Conservation (phyloP, 2,888 invertebrate species). For the Alloscopus bannaensis region DNA sequence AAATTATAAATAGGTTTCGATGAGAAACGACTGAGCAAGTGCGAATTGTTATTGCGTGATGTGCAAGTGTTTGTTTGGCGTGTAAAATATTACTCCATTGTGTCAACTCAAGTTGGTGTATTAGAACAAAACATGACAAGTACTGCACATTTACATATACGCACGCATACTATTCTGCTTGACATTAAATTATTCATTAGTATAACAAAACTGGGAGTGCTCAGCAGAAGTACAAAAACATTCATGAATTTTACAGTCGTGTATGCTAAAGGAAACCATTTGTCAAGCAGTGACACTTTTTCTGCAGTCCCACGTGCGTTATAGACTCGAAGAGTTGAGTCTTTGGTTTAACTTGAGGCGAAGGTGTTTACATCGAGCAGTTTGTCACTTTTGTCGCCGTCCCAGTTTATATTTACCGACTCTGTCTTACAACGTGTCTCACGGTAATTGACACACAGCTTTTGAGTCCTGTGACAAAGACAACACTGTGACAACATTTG, state of each 20-base stretch:
- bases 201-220: background rate
- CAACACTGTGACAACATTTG: conserved; percentile 1
- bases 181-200: background rate
- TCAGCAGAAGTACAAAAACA: background rate
- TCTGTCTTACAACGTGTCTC: conserved; percentile 7
- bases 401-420: conserved; percentile 3
- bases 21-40: conserved; percentile 20
- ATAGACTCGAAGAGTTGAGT: background rate
- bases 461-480: background rate
- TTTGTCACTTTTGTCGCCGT: conserved; percentile 46
- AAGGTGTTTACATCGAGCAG: conserved; percentile 33
- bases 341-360: background rate
- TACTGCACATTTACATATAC: conserved; percentile 1
- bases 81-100: conserved; percentile 49
- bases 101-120: no score
- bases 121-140: no score
- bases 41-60: conserved; percentile 18
- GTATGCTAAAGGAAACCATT: conserved; percentile 40
- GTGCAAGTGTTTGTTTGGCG: conserved; percentile 19
- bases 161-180: background rate
- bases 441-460: background rate
- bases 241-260: conserved; percentile 9
- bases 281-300: conserved; percentile 21
- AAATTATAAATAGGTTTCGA: conserved; percentile 32
- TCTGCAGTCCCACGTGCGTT: background rate